These are phyloP conservation scores for Hyposmocoma kahamanoa DNA, from an alignment of 1,140 invertebrate species.

Conservation along the genomic window DNA sequence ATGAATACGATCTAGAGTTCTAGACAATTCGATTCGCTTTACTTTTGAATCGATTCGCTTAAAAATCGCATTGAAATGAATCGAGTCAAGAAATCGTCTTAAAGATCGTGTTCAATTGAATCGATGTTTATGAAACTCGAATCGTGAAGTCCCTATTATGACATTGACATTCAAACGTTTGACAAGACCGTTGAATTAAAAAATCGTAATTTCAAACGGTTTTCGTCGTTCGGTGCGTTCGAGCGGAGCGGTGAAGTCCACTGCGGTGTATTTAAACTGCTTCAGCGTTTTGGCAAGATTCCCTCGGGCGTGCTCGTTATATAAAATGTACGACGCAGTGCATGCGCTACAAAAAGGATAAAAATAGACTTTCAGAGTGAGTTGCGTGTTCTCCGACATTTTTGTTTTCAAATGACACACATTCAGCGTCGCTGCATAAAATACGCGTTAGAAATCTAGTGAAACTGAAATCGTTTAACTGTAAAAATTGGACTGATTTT, in stretches of 20 bases:
- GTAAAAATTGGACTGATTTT: constrained; percentile 56
- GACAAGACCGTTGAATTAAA: constrained; percentile 38
- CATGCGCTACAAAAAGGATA: constrained; percentile 58
- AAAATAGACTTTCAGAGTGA: constrained; percentile 68
- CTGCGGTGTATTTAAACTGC: constrained; percentile 24
- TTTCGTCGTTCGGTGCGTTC: constrained; percentile 19
- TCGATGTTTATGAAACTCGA: too few species aligned
- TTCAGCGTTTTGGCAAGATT: constrained; percentile 63
- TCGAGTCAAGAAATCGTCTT: too few species aligned
- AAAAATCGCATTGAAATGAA: too few species aligned
- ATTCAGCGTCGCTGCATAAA: constrained; percentile 36
- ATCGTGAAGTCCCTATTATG: too few species aligned
- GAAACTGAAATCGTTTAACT: constrained; percentile 52
- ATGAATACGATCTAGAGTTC: too few species aligned
- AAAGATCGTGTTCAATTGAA: too few species aligned
- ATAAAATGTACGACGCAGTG: constrained; percentile 54
- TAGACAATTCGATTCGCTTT: too few species aligned
- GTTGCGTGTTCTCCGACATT: constrained; percentile 60
- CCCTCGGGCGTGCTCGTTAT: constrained; percentile 55
- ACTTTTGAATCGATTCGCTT: too few species aligned
- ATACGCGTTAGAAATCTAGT: constrained; percentile 60
- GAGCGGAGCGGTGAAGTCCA: too few species aligned
- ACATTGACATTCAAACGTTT: too few species aligned
- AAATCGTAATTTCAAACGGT: constrained; percentile 57
- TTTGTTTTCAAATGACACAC: constrained; percentile 69